These are phyloP conservation scores for Eutrigla gurnardus DNA, from an alignment of 2,797 vertebrate genomes.

Conservation along the genomic window DNA sequence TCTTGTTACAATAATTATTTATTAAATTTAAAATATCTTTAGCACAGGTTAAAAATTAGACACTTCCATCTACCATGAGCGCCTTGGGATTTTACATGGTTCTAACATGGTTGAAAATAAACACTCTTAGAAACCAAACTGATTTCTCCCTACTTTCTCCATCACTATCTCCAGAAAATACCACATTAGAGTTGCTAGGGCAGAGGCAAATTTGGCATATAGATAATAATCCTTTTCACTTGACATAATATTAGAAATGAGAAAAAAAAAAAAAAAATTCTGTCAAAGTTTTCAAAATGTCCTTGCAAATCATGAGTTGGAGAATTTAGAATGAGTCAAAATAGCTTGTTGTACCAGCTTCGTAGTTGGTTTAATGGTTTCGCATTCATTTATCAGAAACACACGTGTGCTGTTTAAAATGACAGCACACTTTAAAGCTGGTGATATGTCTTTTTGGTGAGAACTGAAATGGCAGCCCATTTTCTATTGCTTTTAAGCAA, in stretches of 20 bases:
- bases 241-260: conserved; percentile 58
- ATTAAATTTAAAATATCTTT: conserved; percentile 91
- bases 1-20: conserved; percentile 90
- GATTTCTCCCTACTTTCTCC: conserved; percentile 58
- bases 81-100: conserved; percentile 78
- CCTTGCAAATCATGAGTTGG: conserved; percentile 56
- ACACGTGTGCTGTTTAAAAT: conserved; percentile 61
- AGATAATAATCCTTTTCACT: conserved; percentile 56
- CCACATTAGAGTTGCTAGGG: conserved; percentile 81
- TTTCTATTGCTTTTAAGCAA: conserved; percentile 67
- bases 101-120: conserved; percentile 85
- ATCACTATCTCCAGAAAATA: conserved; percentile 66
- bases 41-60: conserved; percentile 89
- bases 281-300: conserved; percentile 45
- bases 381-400: conserved; percentile 57
- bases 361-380: conserved; percentile 44
- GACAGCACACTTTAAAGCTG: conserved; percentile 78
- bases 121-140: conserved; percentile 79
- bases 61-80: conserved; percentile 85
- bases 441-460: conserved; percentile 76
- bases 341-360: conserved; percentile 54
- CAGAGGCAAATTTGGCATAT: conserved; percentile 84
- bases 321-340: conserved; percentile 65
- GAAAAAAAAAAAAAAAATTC: conserved; percentile 9
- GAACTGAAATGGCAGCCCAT: conserved; percentile 67